Percentiles rank a stretch among this genome's conserved stretches.
phyloP scores from a whole-genome alignment of 2,888 invertebrate genomes.

The Phymatocera aterrima region DNA sequence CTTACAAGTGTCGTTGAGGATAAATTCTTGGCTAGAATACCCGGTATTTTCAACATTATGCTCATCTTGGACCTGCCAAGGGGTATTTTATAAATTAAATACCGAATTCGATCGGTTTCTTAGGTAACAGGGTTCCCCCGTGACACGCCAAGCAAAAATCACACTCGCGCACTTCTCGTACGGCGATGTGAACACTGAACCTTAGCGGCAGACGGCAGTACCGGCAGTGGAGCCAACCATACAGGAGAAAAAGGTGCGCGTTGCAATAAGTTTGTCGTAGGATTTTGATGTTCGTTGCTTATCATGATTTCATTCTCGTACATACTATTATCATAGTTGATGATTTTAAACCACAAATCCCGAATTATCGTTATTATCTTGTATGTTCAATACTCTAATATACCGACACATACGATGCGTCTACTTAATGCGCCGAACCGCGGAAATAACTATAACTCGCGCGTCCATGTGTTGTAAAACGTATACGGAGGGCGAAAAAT shows the following conservation, averaged over 20 bases:
- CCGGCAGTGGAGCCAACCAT: slow-evolving; percentile 38
- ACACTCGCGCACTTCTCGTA: slow-evolving; percentile 69
- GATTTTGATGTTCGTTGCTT: neutral
- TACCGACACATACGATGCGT: neutral
- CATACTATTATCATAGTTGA: neutral
- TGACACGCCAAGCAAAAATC: slow-evolving; percentile 36
- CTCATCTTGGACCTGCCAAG: slow-evolving; percentile 61
- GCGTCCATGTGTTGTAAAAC: neutral
- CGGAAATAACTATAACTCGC: slow-evolving; percentile 9
- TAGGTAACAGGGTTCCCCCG: neutral
- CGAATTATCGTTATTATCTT: neutral
- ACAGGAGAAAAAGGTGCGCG: slow-evolving; percentile 7
- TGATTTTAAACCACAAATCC: neutral
- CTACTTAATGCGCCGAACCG: neutral
- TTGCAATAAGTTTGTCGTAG: slow-evolving; percentile 18
- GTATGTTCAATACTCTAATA: slow-evolving; percentile 6
- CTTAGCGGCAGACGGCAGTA: slow-evolving; percentile 27
- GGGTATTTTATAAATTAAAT: slow-evolving; percentile 17
- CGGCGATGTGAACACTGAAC: slow-evolving; percentile 60
- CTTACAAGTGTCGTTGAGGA: slow-evolving; percentile 61
- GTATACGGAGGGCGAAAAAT: neutral
- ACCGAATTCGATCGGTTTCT: slow-evolving; percentile 28
- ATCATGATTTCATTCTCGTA: neutral
- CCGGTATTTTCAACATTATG: slow-evolving; percentile 67
- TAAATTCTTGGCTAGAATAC: slow-evolving; percentile 62